These are phyloP conservation scores for Rhinophrynus dorsalis DNA, from an alignment of 2,797 vertebrate species.

Conservation along the genomic window DNA sequence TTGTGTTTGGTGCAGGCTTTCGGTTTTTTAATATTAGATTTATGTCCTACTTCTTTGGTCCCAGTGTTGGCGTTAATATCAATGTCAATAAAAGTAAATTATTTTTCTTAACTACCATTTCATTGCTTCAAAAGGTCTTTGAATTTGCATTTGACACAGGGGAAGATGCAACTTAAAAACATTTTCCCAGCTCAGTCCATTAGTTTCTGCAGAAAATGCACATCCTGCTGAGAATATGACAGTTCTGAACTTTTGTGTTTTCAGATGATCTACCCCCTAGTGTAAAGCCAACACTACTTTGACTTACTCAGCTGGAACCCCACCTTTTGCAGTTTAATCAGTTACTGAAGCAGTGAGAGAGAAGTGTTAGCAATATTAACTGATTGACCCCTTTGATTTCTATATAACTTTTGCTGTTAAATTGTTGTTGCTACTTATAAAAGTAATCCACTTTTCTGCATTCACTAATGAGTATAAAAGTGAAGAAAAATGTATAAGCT, in stretches of 20 bases:
- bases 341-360: slow-evolving; percentile 53
- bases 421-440: neutral
- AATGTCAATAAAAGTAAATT: slow-evolving; percentile 73
- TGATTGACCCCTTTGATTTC: slow-evolving; percentile 54
- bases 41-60: slow-evolving; percentile 58
- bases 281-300: slow-evolving; percentile 67
- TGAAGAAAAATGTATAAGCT: neutral
- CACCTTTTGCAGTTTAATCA: slow-evolving; percentile 71
- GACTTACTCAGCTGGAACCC: slow-evolving; percentile 67
- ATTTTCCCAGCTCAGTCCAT: slow-evolving; percentile 75
- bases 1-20: slow-evolving; percentile 12
- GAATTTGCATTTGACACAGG: slow-evolving; percentile 82
- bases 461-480: neutral
- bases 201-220: slow-evolving; percentile 79
- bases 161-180: slow-evolving; percentile 77
- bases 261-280: slow-evolving; percentile 76
- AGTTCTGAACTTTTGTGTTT: slow-evolving; percentile 80
- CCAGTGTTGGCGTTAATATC: slow-evolving; percentile 68
- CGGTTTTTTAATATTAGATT: slow-evolving; percentile 53
- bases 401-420: slow-evolving; percentile 46
- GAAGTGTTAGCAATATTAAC: slow-evolving; percentile 60
- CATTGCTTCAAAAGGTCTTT: slow-evolving; percentile 77
- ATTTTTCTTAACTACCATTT: slow-evolving; percentile 77
- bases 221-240: slow-evolving; percentile 79
- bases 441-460: neutral